Conservation (phyloP, 2,113 vertebrate species). For the Butorides virescens region DNA sequence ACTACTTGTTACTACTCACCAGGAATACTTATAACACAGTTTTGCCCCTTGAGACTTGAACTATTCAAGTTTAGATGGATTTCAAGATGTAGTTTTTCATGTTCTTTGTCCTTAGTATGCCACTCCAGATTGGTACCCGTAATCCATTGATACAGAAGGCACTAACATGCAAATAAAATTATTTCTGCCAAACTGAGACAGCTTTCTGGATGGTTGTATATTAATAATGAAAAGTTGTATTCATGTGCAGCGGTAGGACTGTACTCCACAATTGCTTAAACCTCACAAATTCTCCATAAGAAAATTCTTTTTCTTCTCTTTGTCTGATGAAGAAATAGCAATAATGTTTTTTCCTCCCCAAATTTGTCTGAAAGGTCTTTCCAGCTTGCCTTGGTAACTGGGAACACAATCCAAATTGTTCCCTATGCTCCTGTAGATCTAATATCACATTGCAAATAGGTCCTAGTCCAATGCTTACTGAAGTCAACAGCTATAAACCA, state of each 20-base stretch:
- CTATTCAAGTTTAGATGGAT: constrained; percentile 33
- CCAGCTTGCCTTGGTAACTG: constrained; percentile 2
- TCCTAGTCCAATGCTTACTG: not conserved
- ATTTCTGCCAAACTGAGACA: not conserved
- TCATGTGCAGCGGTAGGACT: not conserved
- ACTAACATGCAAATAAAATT: constrained; percentile 3
- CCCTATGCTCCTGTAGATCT: not conserved
- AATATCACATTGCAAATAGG: not conserved
- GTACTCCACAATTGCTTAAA: not conserved
- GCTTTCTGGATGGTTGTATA: not conserved
- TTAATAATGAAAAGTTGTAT: not conserved
- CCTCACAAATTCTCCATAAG: not conserved
- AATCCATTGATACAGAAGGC: not conserved
- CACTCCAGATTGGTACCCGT: not conserved
- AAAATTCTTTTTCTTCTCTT: not conserved
- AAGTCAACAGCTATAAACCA: not conserved
- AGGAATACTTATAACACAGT: constrained; percentile 39
- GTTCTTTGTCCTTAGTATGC: constrained; percentile 23
- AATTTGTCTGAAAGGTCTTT: not conserved
- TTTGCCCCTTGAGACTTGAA: constrained; percentile 28
- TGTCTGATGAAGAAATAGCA: not conserved
- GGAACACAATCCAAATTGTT: not conserved
- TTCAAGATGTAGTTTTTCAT: constrained; percentile 12
- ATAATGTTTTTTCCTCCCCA: not conserved
- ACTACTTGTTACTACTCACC: constrained; percentile 36